Evolutionary conservation across 1,140 invertebrate genomes (phyloP).

Genomic region (Colletes gigas): DNA sequence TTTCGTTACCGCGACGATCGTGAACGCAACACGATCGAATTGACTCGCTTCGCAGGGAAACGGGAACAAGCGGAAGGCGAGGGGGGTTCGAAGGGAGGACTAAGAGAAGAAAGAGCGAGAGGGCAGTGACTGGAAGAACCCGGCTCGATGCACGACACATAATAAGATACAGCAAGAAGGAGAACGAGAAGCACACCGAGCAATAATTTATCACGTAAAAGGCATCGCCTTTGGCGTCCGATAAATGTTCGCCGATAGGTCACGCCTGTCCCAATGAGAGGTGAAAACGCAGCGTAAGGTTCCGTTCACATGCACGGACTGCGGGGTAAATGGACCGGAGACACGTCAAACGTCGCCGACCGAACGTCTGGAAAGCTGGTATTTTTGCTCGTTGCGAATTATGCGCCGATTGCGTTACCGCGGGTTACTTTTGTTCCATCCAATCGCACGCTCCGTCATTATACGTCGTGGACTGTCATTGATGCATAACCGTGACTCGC

Average conservation of each 20-base stretch:
- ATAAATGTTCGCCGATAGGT: constrained; percentile 63
- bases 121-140: constrained; percentile 48
- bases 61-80: not conserved
- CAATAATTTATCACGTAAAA: constrained; percentile 69
- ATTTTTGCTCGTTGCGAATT: constrained; percentile 44
- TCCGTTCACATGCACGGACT: constrained; percentile 28
- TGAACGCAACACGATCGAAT: not conserved
- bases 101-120: constrained; percentile 23
- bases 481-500: too few relatives aligned
- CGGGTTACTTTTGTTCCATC: constrained; percentile 16
- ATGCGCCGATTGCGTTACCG: constrained; percentile 32
- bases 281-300: constrained; percentile 49
- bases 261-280: constrained; percentile 64
- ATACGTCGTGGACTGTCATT: not conserved
- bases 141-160: constrained; percentile 50
- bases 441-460: constrained; percentile 14
- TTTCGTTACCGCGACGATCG: not conserved
- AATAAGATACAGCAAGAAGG: constrained; percentile 55
- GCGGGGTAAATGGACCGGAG: constrained; percentile 31
- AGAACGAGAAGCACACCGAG: constrained; percentile 39
- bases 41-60: not conserved
- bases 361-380: constrained; percentile 31
- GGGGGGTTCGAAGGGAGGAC: not conserved
- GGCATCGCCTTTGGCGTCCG: constrained; percentile 60
- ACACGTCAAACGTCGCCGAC: constrained; percentile 41